Conservation (phyloP, 2,888 invertebrate species). For the Philhelius pedissequus region DNA sequence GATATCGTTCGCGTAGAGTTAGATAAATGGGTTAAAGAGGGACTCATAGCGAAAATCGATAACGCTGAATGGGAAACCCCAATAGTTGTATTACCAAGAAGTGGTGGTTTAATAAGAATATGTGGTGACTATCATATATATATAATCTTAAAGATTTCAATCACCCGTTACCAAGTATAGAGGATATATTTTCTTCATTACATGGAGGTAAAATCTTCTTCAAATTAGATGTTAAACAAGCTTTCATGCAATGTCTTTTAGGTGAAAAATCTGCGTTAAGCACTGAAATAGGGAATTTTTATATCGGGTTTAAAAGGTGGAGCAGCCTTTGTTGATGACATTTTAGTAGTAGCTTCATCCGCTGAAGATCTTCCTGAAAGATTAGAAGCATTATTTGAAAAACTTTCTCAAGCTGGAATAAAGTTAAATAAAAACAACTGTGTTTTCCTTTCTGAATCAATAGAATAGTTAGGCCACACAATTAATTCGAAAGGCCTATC, state of each 20-base stretch:
- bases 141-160: constrained; percentile 48
- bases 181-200: constrained; percentile 64
- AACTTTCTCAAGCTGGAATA: constrained; percentile 49
- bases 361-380: constrained; percentile 70
- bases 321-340: constrained; percentile 68
- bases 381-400: constrained; percentile 68
- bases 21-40: constrained; percentile 31
- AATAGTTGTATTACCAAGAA: constrained; percentile 74
- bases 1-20: constrained; percentile 24
- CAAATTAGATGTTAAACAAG: constrained; percentile 72
- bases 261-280: constrained; percentile 71
- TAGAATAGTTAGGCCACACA: constrained; percentile 71
- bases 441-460: constrained; percentile 68
- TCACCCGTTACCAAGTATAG: constrained; percentile 69
- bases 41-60: constrained; percentile 67
- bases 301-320: constrained; percentile 58
- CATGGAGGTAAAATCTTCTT: constrained; percentile 21
- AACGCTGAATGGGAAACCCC: constrained; percentile 57
- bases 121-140: constrained; percentile 52
- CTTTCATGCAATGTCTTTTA: constrained; percentile 73
- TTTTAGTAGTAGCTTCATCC: constrained; percentile 69
- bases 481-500: constrained; percentile 71
- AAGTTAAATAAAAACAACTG: constrained; percentile 72
- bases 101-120: constrained; percentile 70
- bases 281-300: constrained; percentile 65